Evolutionary conservation across 2,797 vertebrate species (phyloP).

Genomic region (Menidia menidia): DNA sequence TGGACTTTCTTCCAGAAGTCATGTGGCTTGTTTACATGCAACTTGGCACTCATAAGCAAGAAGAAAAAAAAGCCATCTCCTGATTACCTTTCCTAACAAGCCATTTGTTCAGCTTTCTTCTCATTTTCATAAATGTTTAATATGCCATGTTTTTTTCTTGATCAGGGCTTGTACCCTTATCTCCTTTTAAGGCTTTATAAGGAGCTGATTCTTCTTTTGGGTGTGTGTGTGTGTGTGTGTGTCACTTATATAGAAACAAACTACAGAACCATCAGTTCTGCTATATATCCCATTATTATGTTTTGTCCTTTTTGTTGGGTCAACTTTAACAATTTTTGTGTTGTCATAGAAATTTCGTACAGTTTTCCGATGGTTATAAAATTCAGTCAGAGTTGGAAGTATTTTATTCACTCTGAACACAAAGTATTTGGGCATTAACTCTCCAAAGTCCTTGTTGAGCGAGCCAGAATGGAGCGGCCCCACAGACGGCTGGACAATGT

Average conservation of each 20-base stretch:
- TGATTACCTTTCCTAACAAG: not conserved
- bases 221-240: too few relatives aligned
- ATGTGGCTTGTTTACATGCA: not conserved
- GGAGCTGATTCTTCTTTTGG: not conserved
- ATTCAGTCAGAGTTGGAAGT: too few relatives aligned
- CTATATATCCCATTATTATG: too few relatives aligned
- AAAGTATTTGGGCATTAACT: not conserved
- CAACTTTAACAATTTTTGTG: too few relatives aligned
- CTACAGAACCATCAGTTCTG: too few relatives aligned
- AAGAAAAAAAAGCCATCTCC: not conserved
- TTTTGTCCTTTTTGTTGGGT: too few relatives aligned
- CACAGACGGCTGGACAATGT: slow-evolving; percentile 19
- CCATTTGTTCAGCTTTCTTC: not conserved
- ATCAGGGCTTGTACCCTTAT: not conserved
- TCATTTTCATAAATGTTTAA: not conserved
- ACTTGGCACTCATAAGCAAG: not conserved
- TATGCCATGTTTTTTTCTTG: not conserved
- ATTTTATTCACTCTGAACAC: not conserved
- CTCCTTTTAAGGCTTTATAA: not conserved
- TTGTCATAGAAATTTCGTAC: too few relatives aligned
- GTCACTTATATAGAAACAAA: too few relatives aligned
- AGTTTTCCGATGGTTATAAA: too few relatives aligned
- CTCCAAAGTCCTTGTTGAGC: slow-evolving; percentile 8
- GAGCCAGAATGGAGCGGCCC: slow-evolving; percentile 6
- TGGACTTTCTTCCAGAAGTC: not conserved